Conservation (phyloP, 1,140 invertebrate genomes). For the Triops longicaudatus region DNA sequence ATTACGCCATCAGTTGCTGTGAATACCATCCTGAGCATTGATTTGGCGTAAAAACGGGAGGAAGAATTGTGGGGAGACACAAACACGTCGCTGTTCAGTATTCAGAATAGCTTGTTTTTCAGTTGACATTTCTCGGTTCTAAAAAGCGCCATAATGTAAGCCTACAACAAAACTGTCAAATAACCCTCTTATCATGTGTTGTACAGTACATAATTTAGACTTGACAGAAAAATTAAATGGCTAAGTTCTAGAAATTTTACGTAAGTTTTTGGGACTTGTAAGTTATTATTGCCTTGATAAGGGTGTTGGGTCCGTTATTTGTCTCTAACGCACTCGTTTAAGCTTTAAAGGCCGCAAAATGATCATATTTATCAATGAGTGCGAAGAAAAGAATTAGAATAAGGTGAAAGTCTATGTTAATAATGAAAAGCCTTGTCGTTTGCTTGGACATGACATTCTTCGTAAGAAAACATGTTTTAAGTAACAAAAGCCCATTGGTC, state of each 20-base stretch:
- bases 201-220: slow-evolving; percentile 12
- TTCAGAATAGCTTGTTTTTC: not conserved
- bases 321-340: not conserved
- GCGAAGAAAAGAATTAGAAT: not conserved
- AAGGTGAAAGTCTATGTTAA: not conserved
- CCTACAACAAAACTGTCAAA: not conserved
- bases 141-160: not conserved
- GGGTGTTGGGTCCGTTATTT: not conserved
- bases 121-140: not conserved
- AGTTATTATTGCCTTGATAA: not conserved
- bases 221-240: slow-evolving; percentile 2
- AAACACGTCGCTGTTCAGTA: not conserved
- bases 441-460: not conserved
- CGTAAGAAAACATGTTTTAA: not conserved
- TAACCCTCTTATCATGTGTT: not conserved
- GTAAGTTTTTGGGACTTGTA: not conserved
- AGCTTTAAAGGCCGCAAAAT: not conserved
- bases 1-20: not conserved
- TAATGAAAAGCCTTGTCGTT: not conserved
- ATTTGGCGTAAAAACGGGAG: not conserved
- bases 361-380: not conserved
- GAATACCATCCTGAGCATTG: not conserved
- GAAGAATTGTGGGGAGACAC: not conserved
- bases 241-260: slow-evolving; percentile 1
- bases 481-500: slow-evolving; percentile 9